Conservation (phyloP, 2,113 vertebrate species). For the Origma solitaria region DNA sequence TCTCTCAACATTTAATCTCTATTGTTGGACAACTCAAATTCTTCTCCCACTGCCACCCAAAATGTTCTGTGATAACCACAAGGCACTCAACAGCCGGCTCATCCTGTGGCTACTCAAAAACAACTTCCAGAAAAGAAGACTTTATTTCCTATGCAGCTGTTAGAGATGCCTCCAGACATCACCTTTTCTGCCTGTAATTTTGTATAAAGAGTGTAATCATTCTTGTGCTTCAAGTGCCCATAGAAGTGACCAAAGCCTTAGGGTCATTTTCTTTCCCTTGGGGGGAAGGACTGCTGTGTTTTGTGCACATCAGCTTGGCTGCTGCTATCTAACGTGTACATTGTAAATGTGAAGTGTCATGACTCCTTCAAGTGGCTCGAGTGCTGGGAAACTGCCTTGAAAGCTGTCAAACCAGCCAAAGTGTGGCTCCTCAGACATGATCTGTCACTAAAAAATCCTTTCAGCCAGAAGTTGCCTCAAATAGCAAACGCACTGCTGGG, state of each 20-base stretch:
- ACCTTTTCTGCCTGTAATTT: neutral
- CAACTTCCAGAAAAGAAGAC: neutral
- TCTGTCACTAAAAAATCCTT: conserved; percentile 30
- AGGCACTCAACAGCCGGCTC: neutral
- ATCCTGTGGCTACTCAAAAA: neutral
- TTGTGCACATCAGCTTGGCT: neutral
- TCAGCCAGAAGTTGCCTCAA: neutral
- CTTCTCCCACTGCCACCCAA: neutral
- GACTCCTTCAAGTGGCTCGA: neutral
- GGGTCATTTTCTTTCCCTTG: neutral
- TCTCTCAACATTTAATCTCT: neutral
- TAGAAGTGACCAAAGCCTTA: neutral
- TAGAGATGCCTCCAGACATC: neutral
- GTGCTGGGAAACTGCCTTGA: conserved; percentile 30
- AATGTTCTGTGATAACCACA: neutral
- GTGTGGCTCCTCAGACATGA: neutral
- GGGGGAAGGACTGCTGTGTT: neutral
- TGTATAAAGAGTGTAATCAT: neutral
- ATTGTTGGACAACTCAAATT: neutral
- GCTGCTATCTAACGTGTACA: neutral
- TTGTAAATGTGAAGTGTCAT: conserved; percentile 10
- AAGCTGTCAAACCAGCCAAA: conserved; percentile 33
- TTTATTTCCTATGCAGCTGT: neutral
- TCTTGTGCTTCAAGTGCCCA: neutral
- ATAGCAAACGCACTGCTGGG: neutral